Evolutionary conservation across 1,140 invertebrate species (phyloP), one percentile per base, ranked within the genome.

Genomic region (Propsilocerus akamusi): DNA sequence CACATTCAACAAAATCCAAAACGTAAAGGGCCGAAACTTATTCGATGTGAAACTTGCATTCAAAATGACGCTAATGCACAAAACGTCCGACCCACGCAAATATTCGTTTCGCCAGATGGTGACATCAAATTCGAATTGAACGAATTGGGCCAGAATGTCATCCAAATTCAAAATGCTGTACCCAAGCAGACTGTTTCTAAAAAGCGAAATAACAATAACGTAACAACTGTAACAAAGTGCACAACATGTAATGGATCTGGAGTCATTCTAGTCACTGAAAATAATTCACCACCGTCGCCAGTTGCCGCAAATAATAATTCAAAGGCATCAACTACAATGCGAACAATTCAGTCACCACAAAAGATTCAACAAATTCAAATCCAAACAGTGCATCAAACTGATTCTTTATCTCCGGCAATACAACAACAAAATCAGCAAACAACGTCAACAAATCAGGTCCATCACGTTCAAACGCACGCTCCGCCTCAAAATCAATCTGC

Each of bases 171-270:
- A 23, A 20, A 46, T 46, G 14, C 24, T 46, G 10, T 41, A n/a
- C 72, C 75, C 50, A 78, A 78, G 23, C 76, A 84, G 64, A 82
- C 86, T 73, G 83, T 83, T 51, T 83, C 86, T 23, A 87, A 86
- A 68, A 78, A 83, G 62, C 74, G 81, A 63, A 83, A 81, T 53
- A n/a, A n/a, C n/a, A 41, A 41, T 14, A 41, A 41, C 22, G 71
- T 86, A 34, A 81, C 83, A 11, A 81, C 81, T 53, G 81, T 86
- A 34, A 85, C 83, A 12, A 88, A 87, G 60, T 88, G 85, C 63
- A 80, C 85, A 53, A 87, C 87, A 59, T 88, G 85, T 63, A 88
- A 87, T 64, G 85, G 84, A 32, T 85, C 83, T 12, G 85, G 85
- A 23, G 83, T 87, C 46, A 84, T 88, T 56, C 83, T 86, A 60